Conservation (phyloP, 2,113 vertebrate genomes). For the Dromaius novaehollandiae region DNA sequence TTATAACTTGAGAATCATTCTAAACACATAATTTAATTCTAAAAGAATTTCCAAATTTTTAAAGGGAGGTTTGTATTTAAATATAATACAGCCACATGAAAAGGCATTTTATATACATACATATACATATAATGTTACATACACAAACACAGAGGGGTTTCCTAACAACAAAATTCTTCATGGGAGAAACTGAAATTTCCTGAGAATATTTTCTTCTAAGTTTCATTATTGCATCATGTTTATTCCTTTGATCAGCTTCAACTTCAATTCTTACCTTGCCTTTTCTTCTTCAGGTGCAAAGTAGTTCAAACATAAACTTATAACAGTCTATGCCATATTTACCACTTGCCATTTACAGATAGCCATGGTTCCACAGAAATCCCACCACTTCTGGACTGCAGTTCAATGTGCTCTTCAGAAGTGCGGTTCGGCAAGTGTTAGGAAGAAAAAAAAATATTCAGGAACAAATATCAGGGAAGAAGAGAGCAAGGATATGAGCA, state of each 20-base stretch:
- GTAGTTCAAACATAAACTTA: not conserved
- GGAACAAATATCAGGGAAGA: not conserved
- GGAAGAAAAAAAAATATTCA: not conserved
- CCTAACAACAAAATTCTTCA: fast-evolving
- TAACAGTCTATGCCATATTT: fast-evolving
- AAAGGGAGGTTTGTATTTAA: fast-evolving
- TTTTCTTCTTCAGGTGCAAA: not conserved
- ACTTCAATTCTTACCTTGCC: not conserved
- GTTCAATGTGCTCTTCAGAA: not conserved
- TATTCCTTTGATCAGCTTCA: not conserved
- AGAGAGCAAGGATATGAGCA: not conserved
- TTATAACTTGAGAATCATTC: too few relatives aligned
- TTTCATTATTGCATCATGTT: fast-evolving
- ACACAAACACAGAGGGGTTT: fast-evolving
- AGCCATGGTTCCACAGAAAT: not conserved
- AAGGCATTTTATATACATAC: fast-evolving
- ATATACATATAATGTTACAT: fast-evolving
- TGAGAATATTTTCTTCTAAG: too few relatives aligned
- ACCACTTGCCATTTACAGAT: not conserved
- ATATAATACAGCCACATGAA: fast-evolving
- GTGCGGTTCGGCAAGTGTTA: not conserved
- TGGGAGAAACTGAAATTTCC: fast-evolving
- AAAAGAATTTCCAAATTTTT: too few relatives aligned
- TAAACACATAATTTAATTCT: too few relatives aligned
- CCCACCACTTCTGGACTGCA: not conserved